Conservation (phyloP, 2,888 invertebrate species). For the Microplitis deprimator region DNA sequence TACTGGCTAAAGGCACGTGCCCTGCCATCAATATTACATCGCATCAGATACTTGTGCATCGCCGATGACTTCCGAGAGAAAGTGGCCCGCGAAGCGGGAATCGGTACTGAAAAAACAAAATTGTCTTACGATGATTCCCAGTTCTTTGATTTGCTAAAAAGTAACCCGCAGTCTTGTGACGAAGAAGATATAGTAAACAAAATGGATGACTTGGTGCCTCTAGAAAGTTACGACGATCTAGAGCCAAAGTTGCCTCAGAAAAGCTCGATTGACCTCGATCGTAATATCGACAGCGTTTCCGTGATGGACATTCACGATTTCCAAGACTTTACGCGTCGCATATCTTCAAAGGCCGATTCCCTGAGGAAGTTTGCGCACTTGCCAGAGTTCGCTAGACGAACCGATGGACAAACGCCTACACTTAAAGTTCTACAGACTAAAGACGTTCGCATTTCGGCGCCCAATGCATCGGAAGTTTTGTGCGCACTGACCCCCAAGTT, state of each 20-base stretch:
- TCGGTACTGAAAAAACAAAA: constrained; percentile 65
- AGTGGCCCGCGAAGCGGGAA: constrained; percentile 72
- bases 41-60: constrained; percentile 79
- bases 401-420: constrained; percentile 36
- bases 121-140: constrained; percentile 52
- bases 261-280: background rate
- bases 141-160: constrained; percentile 55
- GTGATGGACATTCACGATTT: background rate
- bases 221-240: background rate
- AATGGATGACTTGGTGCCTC: background rate
- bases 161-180: background rate
- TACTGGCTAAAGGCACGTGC: constrained; percentile 89
- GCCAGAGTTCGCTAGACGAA: background rate
- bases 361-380: background rate
- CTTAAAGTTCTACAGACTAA: constrained; percentile 51
- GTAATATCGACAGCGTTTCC: background rate
- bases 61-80: constrained; percentile 80
- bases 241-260: background rate
- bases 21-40: constrained; percentile 88
- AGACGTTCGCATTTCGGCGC: constrained; percentile 50
- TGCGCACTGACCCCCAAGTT: constrained; percentile 81
- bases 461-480: constrained; percentile 62
- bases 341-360: background rate
- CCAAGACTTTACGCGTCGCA: background rate
- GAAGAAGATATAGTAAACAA: background rate